Conservation (phyloP, 1,140 invertebrate genomes). For the Cardiocondyla obscurior region DNA sequence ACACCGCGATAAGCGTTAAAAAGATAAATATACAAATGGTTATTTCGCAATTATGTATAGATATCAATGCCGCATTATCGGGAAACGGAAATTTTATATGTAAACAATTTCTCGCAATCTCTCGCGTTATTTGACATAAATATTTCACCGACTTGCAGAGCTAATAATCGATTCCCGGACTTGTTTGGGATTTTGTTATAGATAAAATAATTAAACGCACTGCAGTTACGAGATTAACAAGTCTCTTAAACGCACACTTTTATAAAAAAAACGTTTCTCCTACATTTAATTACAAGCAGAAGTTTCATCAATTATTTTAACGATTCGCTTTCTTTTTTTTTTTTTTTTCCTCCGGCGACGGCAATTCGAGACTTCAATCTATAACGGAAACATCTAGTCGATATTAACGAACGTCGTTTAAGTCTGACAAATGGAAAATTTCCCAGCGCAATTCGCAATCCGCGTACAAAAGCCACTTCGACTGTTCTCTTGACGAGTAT, state of each 20-base stretch:
- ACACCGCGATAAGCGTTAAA: not conserved
- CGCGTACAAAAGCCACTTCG: not conserved
- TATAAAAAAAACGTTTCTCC: too few species aligned
- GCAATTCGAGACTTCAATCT: not conserved
- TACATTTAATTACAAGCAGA: too few species aligned
- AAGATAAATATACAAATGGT: not conserved
- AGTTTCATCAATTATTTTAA: not conserved
- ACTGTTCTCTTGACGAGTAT: not conserved
- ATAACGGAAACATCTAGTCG: slow-evolving; percentile 3
- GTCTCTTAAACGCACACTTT: too few species aligned
- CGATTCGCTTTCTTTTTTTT: not conserved
- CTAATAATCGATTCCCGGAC: not conserved
- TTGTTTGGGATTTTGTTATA: not conserved
- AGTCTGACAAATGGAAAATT: not conserved
- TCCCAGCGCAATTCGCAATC: not conserved
- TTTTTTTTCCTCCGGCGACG: not conserved
- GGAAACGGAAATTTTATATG: not conserved
- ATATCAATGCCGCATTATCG: not conserved
- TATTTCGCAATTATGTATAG: not conserved
- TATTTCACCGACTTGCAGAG: not conserved
- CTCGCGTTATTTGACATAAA: not conserved
- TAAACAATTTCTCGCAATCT: not conserved
- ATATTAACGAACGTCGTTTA: slow-evolving; percentile 2
- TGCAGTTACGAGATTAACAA: not conserved
- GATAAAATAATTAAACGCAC: not conserved